phyloP scores from a whole-genome alignment of 2,888 invertebrate species.

The Allophyes oxyacanthae region DNA sequence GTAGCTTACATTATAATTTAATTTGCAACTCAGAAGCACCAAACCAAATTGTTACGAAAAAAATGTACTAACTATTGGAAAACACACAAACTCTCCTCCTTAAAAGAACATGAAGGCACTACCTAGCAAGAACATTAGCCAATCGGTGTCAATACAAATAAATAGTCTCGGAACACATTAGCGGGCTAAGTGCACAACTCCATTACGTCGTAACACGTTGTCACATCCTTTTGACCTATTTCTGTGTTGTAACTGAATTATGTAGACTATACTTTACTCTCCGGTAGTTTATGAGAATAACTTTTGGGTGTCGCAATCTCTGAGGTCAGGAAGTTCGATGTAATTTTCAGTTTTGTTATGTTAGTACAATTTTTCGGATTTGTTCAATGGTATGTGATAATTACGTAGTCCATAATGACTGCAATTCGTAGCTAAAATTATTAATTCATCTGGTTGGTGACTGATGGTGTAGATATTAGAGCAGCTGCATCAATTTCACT shows the following conservation, averaged over 20 bases:
- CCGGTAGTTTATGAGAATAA: conserved; percentile 50
- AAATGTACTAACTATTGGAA: no score
- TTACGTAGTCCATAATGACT: no score
- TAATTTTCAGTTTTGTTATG: conserved; percentile 17
- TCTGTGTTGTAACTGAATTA: conserved; percentile 57
- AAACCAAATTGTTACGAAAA: no score
- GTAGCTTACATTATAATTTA: no score
- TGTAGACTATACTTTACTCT: conserved; percentile 46
- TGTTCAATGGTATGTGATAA: no score
- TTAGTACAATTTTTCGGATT: not conserved
- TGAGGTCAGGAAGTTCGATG: conserved; percentile 11
- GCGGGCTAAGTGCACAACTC: conserved; percentile 52
- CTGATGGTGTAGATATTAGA: no score
- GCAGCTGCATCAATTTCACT: no score
- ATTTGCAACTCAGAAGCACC: no score
- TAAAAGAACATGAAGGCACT: conserved; percentile 12
- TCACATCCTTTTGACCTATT: conserved; percentile 54
- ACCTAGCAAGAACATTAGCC: conserved; percentile 31
- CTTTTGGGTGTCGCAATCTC: conserved; percentile 34
- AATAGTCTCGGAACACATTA: conserved; percentile 53
- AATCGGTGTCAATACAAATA: conserved; percentile 53
- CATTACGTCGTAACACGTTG: conserved; percentile 46
- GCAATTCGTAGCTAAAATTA: no score
- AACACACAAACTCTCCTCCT: no score
- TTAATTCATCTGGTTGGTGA: no score